Evolutionary conservation across 2,888 invertebrate genomes (phyloP), one percentile per base, ranked within the genome.

Genomic region (Stenodema calcarata): DNA sequence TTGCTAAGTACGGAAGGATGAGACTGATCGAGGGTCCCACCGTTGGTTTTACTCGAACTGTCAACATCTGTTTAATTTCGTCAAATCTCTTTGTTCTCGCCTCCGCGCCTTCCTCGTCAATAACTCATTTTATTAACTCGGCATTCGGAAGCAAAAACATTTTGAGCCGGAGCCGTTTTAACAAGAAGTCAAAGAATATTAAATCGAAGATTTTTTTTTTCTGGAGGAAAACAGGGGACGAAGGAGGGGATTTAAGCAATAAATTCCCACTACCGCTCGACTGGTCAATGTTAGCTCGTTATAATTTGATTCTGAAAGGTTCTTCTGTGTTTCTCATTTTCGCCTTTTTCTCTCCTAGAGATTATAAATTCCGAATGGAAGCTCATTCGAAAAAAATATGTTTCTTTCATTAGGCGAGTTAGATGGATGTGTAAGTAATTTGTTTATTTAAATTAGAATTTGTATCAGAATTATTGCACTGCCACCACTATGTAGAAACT

Each of bases 31-130:
- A 54, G 62, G 23, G 62, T 23, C 62, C 62, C 27, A 11, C 23
- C 62, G 62, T 18, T 62, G 78, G 78, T 73, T 84, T 84, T 84
- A 84, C 84, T 73, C 75, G 84, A 84, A 73, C 84, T 84, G 84
- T 84, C 84, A 84, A 84, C 84, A 84, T 44, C 84, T 62, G 47
- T 84, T 84, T 84, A 84, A 84, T 84, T 84, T 84, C 47, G 84
- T 70, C 73, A 41, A 78, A 84, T 75, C 73, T 84, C 73, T 84
- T 84, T 73, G 84, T 73, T 70, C 73, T 41, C 42, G 30, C 42
- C 16, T 30, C 50, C 35, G 47, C 30, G 18, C 27, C 62, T 35
- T 50, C 30, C 80, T 80, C 62, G 82, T 69, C 62, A 82, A 82
- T 82, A 82, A 82, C 69, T 82, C 82, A 62, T 82, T 82, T 82